phyloP scores from a whole-genome alignment of 2,797 vertebrate species.

The Botia almorhae region DNA sequence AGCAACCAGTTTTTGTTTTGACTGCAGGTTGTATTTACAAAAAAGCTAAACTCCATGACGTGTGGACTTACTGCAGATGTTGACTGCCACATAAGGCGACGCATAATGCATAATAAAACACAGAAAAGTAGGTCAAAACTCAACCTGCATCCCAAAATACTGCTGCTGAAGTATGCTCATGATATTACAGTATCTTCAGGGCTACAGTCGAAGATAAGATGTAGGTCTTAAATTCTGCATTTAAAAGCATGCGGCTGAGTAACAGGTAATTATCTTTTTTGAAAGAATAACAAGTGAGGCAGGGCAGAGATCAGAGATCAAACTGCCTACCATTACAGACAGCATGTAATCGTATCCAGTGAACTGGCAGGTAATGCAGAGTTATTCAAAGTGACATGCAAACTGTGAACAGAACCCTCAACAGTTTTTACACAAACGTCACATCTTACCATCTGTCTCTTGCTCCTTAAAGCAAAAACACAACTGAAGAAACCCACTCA shows the following conservation, averaged over 20 bases:
- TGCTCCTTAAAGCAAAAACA: slow-evolving; percentile 9
- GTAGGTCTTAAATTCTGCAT: too few species aligned
- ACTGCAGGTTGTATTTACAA: too few species aligned
- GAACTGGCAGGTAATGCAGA: neutral
- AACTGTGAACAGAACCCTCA: neutral
- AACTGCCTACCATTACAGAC: neutral
- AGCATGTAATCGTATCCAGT: neutral
- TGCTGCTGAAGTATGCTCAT: too few species aligned
- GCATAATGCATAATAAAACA: neutral
- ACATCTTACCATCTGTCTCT: slow-evolving; percentile 10
- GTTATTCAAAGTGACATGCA: neutral
- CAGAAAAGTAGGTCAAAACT: neutral
- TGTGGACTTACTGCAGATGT: neutral
- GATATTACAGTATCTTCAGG: too few species aligned
- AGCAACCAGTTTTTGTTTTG: neutral
- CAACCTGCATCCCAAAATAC: too few species aligned
- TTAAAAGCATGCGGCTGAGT: too few species aligned
- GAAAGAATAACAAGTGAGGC: neutral
- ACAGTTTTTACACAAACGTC: neutral
- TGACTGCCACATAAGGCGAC: neutral
- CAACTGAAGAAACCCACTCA: neutral
- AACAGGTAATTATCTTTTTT: too few species aligned
- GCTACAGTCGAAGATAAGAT: too few species aligned
- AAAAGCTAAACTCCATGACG: neutral
- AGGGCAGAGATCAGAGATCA: neutral